A percentile compares a stretch with the other conserved stretches of the same genome.
Conservation (phyloP, 2,888 invertebrate species). For the Diaperis boleti region DNA sequence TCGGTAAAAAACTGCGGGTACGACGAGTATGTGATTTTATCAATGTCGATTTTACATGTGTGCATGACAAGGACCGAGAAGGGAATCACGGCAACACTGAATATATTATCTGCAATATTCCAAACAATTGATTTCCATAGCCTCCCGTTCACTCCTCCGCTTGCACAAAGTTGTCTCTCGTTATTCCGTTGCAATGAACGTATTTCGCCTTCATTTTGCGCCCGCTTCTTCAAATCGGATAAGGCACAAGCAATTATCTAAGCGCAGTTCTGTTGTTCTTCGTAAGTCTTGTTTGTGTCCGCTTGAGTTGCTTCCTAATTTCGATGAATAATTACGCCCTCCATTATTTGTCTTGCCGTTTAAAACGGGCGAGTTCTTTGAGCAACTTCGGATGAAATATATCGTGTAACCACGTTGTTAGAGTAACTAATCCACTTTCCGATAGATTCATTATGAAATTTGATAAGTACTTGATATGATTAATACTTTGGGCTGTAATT, state of each 20-base stretch:
- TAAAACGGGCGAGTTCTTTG: not conserved
- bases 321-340: conserved; percentile 42
- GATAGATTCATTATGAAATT: conserved; percentile 39
- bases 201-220: not conserved
- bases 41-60: no score
- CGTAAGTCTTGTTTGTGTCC: conserved; percentile 43
- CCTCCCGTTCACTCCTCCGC: not conserved
- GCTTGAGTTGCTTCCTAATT: conserved; percentile 45
- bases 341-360: conserved; percentile 34
- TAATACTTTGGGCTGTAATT: conserved; percentile 42
- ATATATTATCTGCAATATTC: not conserved
- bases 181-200: not conserved
- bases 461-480: conserved; percentile 43
- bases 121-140: not conserved
- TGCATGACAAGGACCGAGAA: no score
- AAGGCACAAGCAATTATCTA: conserved; percentile 41
- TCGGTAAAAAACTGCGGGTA: no score
- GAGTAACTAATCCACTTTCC: conserved; percentile 24
- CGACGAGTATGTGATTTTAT: no score
- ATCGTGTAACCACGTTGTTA: conserved; percentile 27
- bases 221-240: conserved; percentile 39
- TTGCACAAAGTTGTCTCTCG: not conserved
- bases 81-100: no score
- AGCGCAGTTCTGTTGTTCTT: conserved; percentile 38
- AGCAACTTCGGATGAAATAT: conserved; percentile 14